Percentiles rank a stretch among this genome's conserved stretches.
phyloP scores from a whole-genome alignment of 2,113 vertebrate species.

The Chloebia gouldiae region DNA sequence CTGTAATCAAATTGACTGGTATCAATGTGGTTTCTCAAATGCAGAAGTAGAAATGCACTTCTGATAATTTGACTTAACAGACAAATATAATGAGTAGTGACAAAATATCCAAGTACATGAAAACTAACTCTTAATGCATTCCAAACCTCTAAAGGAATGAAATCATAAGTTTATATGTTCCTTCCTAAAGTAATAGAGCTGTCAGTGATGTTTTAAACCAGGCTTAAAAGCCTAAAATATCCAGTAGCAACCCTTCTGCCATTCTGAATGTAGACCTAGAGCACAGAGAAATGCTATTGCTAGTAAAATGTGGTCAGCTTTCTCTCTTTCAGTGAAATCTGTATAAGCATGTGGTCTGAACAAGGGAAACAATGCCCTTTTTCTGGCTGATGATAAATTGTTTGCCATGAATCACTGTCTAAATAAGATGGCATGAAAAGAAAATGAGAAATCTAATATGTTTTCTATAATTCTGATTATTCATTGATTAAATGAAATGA shows the following conservation, averaged over 20 bases:
- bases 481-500: background rate
- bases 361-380: background rate
- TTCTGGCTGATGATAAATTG: background rate
- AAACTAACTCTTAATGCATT: background rate
- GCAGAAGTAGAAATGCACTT: background rate
- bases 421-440: background rate
- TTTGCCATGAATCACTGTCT: background rate
- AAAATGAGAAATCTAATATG: background rate
- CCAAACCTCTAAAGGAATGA: background rate
- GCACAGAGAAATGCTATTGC: background rate
- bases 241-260: background rate
- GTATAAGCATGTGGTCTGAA: background rate
- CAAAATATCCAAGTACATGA: background rate
- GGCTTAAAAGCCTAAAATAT: background rate
- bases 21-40: background rate
- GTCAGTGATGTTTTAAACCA: background rate
- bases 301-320: background rate
- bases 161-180: background rate
- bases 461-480: background rate
- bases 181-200: background rate
- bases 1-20: background rate
- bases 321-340: background rate
- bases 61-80: background rate
- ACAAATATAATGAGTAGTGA: background rate
- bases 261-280: background rate